phyloP scores from a whole-genome alignment of 2,888 invertebrate species.

The Apamea crenata region DNA sequence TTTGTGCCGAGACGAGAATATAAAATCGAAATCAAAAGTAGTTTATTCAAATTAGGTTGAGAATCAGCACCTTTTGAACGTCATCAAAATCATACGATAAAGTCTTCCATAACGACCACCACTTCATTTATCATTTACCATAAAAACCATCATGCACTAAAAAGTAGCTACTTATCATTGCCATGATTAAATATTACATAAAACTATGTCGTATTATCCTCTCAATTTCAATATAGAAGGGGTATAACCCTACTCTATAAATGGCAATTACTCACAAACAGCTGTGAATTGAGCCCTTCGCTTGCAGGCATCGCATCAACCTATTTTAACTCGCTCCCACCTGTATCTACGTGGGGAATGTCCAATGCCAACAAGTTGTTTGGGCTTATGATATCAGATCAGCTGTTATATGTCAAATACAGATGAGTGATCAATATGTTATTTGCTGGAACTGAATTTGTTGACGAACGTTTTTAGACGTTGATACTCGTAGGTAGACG shows the following conservation, averaged over 20 bases:
- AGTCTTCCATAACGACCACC: not conserved
- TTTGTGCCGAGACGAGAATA: not conserved
- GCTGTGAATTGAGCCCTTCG: constrained; percentile 49
- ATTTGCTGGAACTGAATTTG: not conserved
- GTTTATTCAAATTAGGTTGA: not conserved
- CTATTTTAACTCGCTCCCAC: constrained; percentile 42
- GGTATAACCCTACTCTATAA: constrained; percentile 28
- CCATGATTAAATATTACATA: not conserved
- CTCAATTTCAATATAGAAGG: constrained; percentile 17
- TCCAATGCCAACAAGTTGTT: constrained; percentile 56
- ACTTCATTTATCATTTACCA: too few relatives aligned
- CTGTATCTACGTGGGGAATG: constrained; percentile 44
- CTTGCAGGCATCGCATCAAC: constrained; percentile 29
- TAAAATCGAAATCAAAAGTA: not conserved
- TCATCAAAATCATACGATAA: not conserved
- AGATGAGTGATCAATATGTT: constrained; percentile 13
- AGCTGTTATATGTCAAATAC: constrained; percentile 32
- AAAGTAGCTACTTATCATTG: not conserved
- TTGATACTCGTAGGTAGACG: too few relatives aligned
- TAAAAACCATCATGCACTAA: not conserved
- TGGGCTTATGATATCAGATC: constrained; percentile 45
- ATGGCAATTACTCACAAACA: constrained; percentile 49
- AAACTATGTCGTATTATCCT: not conserved
- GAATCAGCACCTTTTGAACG: not conserved
- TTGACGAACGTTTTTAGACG: too few relatives aligned